Evolutionary conservation across 2,888 invertebrate genomes (phyloP).

Genomic region (Deilephila elpenor): DNA sequence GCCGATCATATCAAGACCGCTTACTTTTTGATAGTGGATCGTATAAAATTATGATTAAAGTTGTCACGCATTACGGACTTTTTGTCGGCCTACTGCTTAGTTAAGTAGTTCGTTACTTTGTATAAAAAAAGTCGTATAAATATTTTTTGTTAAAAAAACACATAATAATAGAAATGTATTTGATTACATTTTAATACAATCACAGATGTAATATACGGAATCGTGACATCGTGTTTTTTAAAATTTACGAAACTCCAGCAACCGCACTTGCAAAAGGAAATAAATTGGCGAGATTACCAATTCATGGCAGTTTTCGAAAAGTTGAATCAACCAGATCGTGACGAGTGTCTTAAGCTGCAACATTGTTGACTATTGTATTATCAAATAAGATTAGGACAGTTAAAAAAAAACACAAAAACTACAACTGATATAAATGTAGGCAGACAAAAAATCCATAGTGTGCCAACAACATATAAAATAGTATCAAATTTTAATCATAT

Average conservation of each 20-base stretch:
- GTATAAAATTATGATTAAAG: conserved; percentile 24
- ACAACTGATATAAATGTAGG: neutral
- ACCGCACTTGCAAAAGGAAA: too few species aligned
- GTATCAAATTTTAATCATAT: neutral
- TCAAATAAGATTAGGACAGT: too few species aligned
- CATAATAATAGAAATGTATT: neutral
- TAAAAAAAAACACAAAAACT: neutral
- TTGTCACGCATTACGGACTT: neutral
- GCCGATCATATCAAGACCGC: conserved; percentile 24
- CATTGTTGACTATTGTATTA: too few species aligned
- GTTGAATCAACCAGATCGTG: too few species aligned
- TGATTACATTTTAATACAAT: too few species aligned
- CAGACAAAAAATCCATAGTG: neutral
- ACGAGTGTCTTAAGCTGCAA: too few species aligned
- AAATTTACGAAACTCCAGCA: too few species aligned
- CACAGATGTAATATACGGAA: too few species aligned
- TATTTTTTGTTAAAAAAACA: neutral
- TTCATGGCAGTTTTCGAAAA: too few species aligned
- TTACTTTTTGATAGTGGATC: conserved; percentile 20
- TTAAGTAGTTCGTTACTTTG: neutral
- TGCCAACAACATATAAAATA: neutral
- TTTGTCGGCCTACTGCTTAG: neutral
- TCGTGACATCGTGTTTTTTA: too few species aligned
- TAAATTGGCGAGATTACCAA: too few species aligned
- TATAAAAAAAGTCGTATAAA: neutral